phyloP scores from a whole-genome alignment of 2,797 vertebrate genomes.

The Apogon hyalosoma region DNA sequence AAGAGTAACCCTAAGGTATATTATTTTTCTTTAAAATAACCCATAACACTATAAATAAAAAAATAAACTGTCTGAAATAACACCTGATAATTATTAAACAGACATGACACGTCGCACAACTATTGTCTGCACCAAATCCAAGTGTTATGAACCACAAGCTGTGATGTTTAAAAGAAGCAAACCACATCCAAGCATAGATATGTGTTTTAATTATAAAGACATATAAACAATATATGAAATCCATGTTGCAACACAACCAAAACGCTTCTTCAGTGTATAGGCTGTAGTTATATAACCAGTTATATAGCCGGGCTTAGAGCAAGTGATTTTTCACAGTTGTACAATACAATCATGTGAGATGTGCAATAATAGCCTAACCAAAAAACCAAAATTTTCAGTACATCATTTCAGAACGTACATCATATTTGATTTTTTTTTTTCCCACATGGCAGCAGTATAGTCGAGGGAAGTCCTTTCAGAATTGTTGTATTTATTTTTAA shows the following conservation, averaged over 20 bases:
- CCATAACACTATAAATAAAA: not conserved
- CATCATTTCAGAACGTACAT: slow-evolving; percentile 66
- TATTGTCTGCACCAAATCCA: not conserved
- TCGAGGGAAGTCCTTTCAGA: slow-evolving; percentile 38
- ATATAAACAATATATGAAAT: slow-evolving; percentile 93
- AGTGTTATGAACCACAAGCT: not conserved
- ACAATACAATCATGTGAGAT: slow-evolving; percentile 88
- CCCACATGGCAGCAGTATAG: slow-evolving; percentile 53
- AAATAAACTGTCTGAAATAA: not conserved
- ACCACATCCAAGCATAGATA: slow-evolving; percentile 81
- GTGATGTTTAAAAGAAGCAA: slow-evolving; percentile 62
- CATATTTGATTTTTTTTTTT: slow-evolving; percentile 51
- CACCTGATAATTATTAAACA: too few species aligned
- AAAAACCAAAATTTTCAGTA: slow-evolving; percentile 66
- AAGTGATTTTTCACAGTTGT: slow-evolving; percentile 81
- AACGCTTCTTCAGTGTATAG: slow-evolving; percentile 71
- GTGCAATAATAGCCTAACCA: slow-evolving; percentile 79
- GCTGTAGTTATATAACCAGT: slow-evolving; percentile 65
- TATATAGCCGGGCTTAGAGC: slow-evolving; percentile 72
- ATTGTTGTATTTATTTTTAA: slow-evolving; percentile 34
- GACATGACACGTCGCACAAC: not conserved
- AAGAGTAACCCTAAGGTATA: not conserved
- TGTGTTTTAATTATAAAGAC: slow-evolving; percentile 93
- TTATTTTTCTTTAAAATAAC: not conserved
- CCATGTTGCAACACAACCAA: slow-evolving; percentile 85